Percentiles rank a stretch among this genome's conserved stretches.
Conservation (phyloP, 2,888 invertebrate species). For the Eupithecia exiguata region DNA sequence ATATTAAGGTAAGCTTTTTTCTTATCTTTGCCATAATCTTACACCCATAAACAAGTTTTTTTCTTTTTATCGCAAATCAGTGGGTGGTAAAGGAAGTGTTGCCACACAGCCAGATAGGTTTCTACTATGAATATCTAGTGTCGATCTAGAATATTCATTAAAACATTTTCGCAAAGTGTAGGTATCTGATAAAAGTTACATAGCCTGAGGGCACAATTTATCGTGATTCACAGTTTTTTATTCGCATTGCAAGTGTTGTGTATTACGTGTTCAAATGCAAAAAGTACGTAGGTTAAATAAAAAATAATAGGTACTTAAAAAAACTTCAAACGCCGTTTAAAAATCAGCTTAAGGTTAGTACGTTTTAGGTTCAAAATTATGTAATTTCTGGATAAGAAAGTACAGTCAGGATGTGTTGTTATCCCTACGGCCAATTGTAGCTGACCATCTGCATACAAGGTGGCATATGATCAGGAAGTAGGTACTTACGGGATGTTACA, state of each 20-base stretch:
- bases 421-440: constrained; percentile 31
- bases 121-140: constrained; percentile 69
- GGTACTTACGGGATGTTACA: constrained; percentile 37
- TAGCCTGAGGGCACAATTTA: constrained; percentile 73
- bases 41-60: not conserved
- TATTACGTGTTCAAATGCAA: constrained; percentile 1
- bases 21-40: constrained; percentile 34
- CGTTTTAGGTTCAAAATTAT: not conserved
- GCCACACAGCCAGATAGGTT: constrained; percentile 51
- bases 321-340: not conserved
- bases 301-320: not conserved
- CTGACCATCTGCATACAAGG: constrained; percentile 46
- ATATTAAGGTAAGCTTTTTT: constrained; percentile 59
- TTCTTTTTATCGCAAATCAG: constrained; percentile 45
- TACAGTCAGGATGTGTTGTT: constrained; percentile 15
- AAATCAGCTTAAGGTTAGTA: not conserved
- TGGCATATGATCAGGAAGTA: constrained; percentile 49
- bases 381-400: not conserved
- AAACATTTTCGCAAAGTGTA: constrained; percentile 66
- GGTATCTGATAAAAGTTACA: constrained; percentile 66
- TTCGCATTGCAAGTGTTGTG: constrained; percentile 36
- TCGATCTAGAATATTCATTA: constrained; percentile 72
- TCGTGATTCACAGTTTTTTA: constrained; percentile 61
- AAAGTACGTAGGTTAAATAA: not conserved
- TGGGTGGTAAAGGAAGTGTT: constrained; percentile 65